These are phyloP conservation scores for Plemyria rubiginata DNA, from an alignment of 2,888 invertebrate species.

Conservation along the genomic window DNA sequence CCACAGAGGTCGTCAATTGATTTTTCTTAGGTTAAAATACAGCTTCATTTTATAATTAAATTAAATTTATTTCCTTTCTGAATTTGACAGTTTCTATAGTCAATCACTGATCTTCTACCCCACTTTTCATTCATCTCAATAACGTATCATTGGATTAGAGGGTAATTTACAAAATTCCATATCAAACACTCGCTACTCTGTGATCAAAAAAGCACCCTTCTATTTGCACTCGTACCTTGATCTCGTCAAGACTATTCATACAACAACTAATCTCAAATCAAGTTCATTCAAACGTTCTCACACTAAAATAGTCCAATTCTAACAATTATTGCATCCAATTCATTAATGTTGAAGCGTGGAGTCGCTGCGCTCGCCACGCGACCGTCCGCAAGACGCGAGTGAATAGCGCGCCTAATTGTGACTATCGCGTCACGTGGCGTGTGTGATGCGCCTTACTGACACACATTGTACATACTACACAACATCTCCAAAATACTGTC, in stretches of 20 bases:
- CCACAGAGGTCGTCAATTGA: no score
- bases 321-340: constrained; percentile 73
- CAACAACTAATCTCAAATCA: constrained; percentile 29
- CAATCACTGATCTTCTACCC: neutral
- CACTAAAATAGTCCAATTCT: constrained; percentile 50
- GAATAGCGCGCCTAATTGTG: constrained; percentile 77
- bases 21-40: no score
- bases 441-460: constrained; percentile 51
- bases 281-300: constrained; percentile 43
- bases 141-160: constrained; percentile 2
- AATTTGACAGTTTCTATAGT: neutral
- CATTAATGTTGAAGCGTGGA: constrained; percentile 63
- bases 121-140: neutral
- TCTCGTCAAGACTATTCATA: constrained; percentile 24
- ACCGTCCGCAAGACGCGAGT: constrained; percentile 48
- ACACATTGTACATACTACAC: constrained; percentile 23
- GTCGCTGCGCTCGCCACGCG: constrained; percentile 45
- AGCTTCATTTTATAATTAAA: no score
- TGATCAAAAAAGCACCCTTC: constrained; percentile 26
- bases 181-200: constrained; percentile 20
- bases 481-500: neutral
- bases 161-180: constrained; percentile 11
- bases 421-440: constrained; percentile 71
- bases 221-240: constrained; percentile 33
- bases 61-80: neutral